A percentile compares a stretch with the other conserved stretches of the same genome.
Conservation (phyloP, 2,113 vertebrate species). For the Acanthisitta chloris region DNA sequence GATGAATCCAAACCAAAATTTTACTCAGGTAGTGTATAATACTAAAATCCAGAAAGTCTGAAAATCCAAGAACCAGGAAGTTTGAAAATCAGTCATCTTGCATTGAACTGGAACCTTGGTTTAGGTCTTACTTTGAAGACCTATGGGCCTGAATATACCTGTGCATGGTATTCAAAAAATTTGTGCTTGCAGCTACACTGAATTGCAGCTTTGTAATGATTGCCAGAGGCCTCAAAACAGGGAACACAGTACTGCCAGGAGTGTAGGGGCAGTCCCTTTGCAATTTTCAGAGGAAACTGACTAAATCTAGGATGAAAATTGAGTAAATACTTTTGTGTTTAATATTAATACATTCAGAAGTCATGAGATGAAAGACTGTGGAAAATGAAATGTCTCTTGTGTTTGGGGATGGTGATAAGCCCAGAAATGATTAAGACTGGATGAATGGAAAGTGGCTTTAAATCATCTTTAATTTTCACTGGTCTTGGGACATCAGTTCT, state of each 20-base stretch:
- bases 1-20: background rate
- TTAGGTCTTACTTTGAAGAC: background rate
- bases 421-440: background rate
- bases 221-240: background rate
- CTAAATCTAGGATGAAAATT: background rate
- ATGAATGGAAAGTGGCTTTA: background rate
- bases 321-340: background rate
- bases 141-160: background rate
- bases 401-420: background rate
- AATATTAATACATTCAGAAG: background rate
- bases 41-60: background rate
- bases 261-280: background rate
- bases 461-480: background rate
- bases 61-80: background rate
- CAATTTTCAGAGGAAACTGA: background rate
- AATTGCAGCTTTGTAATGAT: background rate
- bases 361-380: background rate
- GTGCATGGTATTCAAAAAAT: background rate
- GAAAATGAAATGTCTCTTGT: background rate
- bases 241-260: background rate
- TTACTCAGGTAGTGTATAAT: background rate
- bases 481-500: background rate
- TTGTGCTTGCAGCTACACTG: background rate
- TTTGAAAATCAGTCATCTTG: background rate
- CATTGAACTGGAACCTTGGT: background rate